Evolutionary conservation across 2,888 invertebrate species (phyloP).

Genomic region (Pseudanteris insignis): DNA sequence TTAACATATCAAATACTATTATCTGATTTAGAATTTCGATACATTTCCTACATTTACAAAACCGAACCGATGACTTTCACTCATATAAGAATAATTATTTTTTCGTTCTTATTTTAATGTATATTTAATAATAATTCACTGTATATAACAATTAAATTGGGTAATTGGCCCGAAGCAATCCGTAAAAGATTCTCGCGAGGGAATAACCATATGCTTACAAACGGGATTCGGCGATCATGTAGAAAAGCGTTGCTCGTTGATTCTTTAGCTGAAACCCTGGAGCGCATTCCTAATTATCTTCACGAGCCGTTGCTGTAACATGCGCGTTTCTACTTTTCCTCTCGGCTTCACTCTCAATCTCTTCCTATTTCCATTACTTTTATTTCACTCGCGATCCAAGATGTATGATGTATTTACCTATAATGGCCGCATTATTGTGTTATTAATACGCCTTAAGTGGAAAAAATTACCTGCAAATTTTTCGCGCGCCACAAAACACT

Average conservation of each 20-base stretch:
- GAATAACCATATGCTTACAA: not conserved
- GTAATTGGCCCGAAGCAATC: too few relatives aligned
- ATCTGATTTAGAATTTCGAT: too few relatives aligned
- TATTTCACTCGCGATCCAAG: constrained; percentile 11
- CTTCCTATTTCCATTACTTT: constrained; percentile 31
- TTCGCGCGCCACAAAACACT: constrained; percentile 5
- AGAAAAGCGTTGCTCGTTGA: constrained; percentile 15
- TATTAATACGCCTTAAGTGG: constrained; percentile 17
- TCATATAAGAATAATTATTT: too few relatives aligned
- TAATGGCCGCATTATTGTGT: constrained; percentile 17
- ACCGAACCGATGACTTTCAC: too few relatives aligned
- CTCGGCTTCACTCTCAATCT: constrained; percentile 35
- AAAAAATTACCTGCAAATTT: constrained; percentile 14
- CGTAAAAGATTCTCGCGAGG: not conserved
- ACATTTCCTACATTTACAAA: too few relatives aligned
- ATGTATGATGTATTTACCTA: constrained; percentile 13
- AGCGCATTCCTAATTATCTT: constrained; percentile 55
- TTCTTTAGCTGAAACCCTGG: constrained; percentile 28
- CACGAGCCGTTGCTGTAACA: constrained; percentile 31
- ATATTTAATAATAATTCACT: too few relatives aligned
- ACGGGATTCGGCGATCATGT: not conserved
- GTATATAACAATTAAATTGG: too few relatives aligned
- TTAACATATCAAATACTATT: too few relatives aligned
- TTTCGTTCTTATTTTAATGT: too few relatives aligned
- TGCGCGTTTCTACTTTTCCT: constrained; percentile 20